A percentile compares a stretch with the other conserved stretches of the same genome.
Conservation (phyloP, 2,113 vertebrate species). For the Rhizomys pruinosus region DNA sequence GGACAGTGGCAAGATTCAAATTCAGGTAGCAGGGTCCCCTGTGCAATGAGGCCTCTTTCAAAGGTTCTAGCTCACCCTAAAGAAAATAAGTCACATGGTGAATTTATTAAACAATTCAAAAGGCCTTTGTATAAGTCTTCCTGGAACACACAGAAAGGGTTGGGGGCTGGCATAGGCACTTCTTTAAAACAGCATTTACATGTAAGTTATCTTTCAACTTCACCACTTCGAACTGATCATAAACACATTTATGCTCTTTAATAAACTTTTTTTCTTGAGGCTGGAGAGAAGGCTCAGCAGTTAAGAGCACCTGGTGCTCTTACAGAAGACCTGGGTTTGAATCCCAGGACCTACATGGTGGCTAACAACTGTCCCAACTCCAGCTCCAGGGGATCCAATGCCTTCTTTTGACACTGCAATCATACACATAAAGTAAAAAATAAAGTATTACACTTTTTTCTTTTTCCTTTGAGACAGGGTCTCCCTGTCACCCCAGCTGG, state of each 20-base stretch:
- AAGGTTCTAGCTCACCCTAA: background rate
- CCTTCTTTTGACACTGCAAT: too few relatives aligned
- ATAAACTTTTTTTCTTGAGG: too few relatives aligned
- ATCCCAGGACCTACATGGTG: too few relatives aligned
- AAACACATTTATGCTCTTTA: slow-evolving; percentile 77
- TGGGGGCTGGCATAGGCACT: slow-evolving; percentile 48
- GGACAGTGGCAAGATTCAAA: slow-evolving; percentile 42
- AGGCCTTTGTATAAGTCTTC: slow-evolving; percentile 59
- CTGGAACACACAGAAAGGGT: slow-evolving; percentile 50
- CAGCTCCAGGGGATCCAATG: too few relatives aligned
- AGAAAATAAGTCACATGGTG: slow-evolving; percentile 47
- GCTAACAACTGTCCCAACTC: too few relatives aligned
- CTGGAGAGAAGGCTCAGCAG: too few relatives aligned
- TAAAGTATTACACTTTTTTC: too few relatives aligned
- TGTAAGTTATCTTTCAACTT: slow-evolving; percentile 64
- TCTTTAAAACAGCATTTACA: slow-evolving; percentile 57
- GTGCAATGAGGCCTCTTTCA: background rate
- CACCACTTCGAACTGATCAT: slow-evolving; percentile 71
- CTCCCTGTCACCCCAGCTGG: too few relatives aligned
- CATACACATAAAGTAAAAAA: too few relatives aligned
- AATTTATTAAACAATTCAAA: slow-evolving; percentile 59
- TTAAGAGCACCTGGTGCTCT: too few relatives aligned
- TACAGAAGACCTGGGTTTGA: too few relatives aligned
- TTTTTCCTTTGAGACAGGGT: too few relatives aligned
- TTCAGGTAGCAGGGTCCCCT: background rate